Evolutionary conservation across 2,113 vertebrate species (phyloP).

Genomic region (Alligator mississippiensis): DNA sequence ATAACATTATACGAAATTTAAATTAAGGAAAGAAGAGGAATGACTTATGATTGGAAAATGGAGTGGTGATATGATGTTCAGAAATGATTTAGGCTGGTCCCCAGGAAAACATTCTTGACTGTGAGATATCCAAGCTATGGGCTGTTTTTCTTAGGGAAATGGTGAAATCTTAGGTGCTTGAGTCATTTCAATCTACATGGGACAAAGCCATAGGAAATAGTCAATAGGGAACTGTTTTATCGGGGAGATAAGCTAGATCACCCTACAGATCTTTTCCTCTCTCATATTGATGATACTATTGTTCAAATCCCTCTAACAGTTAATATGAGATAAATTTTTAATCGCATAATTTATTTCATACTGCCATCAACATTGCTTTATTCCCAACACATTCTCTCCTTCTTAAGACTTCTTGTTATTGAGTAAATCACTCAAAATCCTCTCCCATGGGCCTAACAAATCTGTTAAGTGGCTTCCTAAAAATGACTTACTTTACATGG

Average conservation of each 20-base stretch:
- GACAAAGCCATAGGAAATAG: neutral
- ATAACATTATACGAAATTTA: neutral
- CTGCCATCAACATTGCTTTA: neutral
- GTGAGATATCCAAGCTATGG: neutral
- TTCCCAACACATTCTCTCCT: neutral
- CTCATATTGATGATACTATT: neutral
- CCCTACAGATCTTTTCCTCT: neutral
- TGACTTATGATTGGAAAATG: neutral
- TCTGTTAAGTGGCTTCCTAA: neutral
- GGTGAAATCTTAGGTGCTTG: neutral
- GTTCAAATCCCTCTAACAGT: neutral
- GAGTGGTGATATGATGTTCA: neutral
- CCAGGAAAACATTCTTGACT: neutral
- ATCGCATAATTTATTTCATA: neutral
- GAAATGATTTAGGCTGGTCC: neutral
- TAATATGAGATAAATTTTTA: conserved; percentile 27
- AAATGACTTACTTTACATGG: conserved; percentile 43
- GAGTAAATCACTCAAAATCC: conserved; percentile 17
- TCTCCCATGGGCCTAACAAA: conserved; percentile 9
- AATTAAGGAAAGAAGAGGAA: neutral
- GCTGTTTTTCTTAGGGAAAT: neutral
- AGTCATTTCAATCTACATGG: neutral
- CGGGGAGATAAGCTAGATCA: neutral
- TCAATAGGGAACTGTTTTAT: neutral
- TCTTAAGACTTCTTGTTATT: conserved; percentile 11